These are phyloP conservation scores for Torymus aiolomorphi DNA, from an alignment of 2,888 invertebrate genomes.

Conservation along the genomic window DNA sequence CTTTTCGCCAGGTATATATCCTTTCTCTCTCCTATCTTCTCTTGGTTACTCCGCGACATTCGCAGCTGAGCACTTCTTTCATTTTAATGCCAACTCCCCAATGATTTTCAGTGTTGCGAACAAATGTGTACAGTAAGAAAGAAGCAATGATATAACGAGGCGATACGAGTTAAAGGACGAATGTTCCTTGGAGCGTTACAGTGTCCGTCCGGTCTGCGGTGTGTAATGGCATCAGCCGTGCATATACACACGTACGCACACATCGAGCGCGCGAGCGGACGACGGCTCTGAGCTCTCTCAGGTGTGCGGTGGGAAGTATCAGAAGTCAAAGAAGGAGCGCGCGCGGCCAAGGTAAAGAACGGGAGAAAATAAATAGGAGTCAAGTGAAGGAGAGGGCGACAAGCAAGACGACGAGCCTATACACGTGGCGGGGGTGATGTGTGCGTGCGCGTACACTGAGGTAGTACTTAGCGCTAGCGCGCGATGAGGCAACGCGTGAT, in stretches of 20 bases:
- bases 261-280: slow-evolving; percentile 19
- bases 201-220: slow-evolving; percentile 21
- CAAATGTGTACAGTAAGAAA: neutral
- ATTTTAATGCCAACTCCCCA: neutral
- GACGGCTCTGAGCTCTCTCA: slow-evolving; percentile 18
- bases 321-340: no score
- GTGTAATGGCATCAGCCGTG: neutral
- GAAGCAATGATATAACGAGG: no score
- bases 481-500: slow-evolving; percentile 5
- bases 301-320: neutral
- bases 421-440: neutral
- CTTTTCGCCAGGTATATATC: no score
- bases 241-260: neutral
- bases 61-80: no score
- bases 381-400: no score
- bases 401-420: neutral
- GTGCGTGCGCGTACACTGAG: no score
- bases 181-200: slow-evolving; percentile 17
- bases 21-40: neutral
- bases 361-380: neutral
- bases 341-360: no score
- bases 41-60: neutral
- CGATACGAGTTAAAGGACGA: slow-evolving; percentile 10
- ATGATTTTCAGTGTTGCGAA: neutral
- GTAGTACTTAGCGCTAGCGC: neutral